Percentiles rank a stretch among this genome's conserved stretches.
Evolutionary conservation across 1,140 invertebrate genomes (phyloP).

Genomic region (Panagrolaimus sp.): DNA sequence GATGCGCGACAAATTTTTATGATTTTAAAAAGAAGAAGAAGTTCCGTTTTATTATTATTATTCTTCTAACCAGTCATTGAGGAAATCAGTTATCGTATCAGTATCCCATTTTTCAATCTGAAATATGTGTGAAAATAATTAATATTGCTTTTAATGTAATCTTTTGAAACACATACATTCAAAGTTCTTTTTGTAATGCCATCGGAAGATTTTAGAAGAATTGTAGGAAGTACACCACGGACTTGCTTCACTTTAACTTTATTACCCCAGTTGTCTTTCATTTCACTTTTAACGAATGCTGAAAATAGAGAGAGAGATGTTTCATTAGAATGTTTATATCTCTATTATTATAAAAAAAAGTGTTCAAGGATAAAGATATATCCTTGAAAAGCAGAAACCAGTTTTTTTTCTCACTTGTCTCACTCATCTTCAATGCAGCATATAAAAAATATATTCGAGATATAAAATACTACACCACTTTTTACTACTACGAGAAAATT

Average conservation of each 20-base stretch:
- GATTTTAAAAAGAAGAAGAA: too few relatives aligned
- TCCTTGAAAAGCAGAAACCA: too few relatives aligned
- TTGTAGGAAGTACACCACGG: conserved; percentile 48
- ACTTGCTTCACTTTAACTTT: conserved; percentile 50
- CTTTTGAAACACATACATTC: conserved; percentile 54
- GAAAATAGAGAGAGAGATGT: conserved; percentile 19
- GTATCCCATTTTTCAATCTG: conserved; percentile 43
- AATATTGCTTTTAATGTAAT: not conserved
- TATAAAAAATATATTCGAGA: too few relatives aligned
- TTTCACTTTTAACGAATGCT: conserved; percentile 53
- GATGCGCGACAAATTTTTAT: too few relatives aligned
- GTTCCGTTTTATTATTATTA: not conserved
- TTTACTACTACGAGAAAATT: not conserved
- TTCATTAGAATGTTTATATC: too few relatives aligned
- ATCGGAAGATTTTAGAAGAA: conserved; percentile 45
- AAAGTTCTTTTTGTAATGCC: conserved; percentile 44
- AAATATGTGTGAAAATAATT: not conserved
- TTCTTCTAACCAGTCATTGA: conserved; percentile 51
- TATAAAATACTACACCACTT: not conserved
- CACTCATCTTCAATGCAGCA: too few relatives aligned
- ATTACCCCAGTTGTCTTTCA: conserved; percentile 51
- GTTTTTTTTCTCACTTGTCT: too few relatives aligned
- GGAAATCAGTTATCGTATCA: conserved; percentile 49
- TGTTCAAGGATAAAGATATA: too few relatives aligned
- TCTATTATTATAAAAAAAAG: too few relatives aligned